Conservation (phyloP, 2,113 vertebrate genomes). For the Calyptommatus sinebrachiatus region DNA sequence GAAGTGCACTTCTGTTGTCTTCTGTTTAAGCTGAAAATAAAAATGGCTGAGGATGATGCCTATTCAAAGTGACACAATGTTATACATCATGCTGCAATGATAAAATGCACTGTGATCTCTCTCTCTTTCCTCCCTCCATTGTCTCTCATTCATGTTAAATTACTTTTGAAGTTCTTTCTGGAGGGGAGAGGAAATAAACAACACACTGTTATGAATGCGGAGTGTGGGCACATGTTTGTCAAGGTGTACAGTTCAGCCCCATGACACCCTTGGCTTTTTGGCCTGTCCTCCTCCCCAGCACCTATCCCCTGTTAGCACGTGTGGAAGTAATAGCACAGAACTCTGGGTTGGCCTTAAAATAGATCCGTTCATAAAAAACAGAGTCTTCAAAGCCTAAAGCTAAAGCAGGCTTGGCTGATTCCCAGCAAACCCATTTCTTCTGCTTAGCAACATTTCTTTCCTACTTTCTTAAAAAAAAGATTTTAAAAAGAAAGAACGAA, state of each 20-base stretch:
- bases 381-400: background rate
- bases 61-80: background rate
- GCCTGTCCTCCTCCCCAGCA: too few relatives aligned
- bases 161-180: background rate
- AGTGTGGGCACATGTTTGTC: background rate
- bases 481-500: background rate
- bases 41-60: accelerated
- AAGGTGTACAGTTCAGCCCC: background rate
- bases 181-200: background rate
- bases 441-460: background rate
- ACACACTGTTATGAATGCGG: background rate
- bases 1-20: background rate
- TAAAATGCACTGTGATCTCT: accelerated
- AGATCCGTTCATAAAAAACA: background rate
- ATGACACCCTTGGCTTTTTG: background rate
- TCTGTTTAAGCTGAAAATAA: constrained; percentile 9
- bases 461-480: background rate
- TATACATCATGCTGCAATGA: background rate
- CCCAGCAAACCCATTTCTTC: constrained; percentile 5
- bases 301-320: background rate
- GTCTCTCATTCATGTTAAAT: background rate
- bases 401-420: constrained; percentile 21
- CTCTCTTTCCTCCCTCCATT: background rate
- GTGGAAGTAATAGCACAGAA: constrained; percentile 1
- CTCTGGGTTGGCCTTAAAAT: background rate